These are phyloP conservation scores for Zaprionus capensis DNA, from an alignment of 1,140 invertebrate genomes.

Conservation along the genomic window DNA sequence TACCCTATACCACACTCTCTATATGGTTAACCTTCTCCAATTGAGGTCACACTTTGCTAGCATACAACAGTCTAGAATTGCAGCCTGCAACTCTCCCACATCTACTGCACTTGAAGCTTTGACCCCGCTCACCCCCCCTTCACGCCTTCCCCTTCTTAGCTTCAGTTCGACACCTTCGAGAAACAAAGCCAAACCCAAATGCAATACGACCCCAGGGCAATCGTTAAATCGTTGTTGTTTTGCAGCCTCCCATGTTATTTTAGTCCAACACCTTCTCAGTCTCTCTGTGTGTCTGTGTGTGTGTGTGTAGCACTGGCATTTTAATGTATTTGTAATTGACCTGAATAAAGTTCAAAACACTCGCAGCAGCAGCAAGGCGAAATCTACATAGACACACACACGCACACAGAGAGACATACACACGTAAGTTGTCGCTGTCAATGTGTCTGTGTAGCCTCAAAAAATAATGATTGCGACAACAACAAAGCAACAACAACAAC, in stretches of 20 bases:
- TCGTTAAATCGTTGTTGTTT: constrained; percentile 40
- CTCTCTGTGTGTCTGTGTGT: constrained; percentile 28
- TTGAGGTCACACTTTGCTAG: constrained; percentile 9
- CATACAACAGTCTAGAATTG: constrained; percentile 7
- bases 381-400: constrained; percentile 63
- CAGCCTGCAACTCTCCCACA: constrained; percentile 30
- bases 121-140: constrained; percentile 35
- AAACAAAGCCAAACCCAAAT: constrained; percentile 31
- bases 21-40: constrained; percentile 17
- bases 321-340: constrained; percentile 84
- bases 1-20: too few relatives aligned
- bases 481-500: constrained; percentile 58
- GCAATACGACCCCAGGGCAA: constrained; percentile 26
- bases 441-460: constrained; percentile 69
- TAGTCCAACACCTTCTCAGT: constrained; percentile 69
- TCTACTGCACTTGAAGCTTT: constrained; percentile 71
- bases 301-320: constrained; percentile 73
- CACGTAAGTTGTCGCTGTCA: constrained; percentile 45
- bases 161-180: neutral
- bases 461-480: constrained; percentile 82
- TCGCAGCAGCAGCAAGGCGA: constrained; percentile 70
- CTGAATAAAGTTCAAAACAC: constrained; percentile 84
- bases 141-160: too few relatives aligned
- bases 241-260: constrained; percentile 81
- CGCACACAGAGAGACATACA: neutral